Base-by-base conservation (phyloP, 1,140 invertebrate species). In the Drosophila grimshawi region DNA sequence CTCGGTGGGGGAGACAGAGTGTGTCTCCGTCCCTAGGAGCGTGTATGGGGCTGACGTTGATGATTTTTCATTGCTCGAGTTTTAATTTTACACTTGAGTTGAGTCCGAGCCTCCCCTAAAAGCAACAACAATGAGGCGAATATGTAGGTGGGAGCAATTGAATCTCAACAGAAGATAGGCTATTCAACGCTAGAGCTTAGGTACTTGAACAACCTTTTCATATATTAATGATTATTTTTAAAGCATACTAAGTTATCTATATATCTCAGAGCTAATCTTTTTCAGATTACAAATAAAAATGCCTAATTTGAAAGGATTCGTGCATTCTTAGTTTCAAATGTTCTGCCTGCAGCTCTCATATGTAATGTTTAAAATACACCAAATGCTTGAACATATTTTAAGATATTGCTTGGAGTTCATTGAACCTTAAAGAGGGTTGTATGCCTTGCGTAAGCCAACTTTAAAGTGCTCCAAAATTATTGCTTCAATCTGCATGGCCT, bases 51-150 rank as follows among this genome's bases (percentile, higher is more conserved):
- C 76, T 82, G 85, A 85, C 90, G 85, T 79, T 91, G 86, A 92
- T 91, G 90, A 91, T 91, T 90, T 92, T 91, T 92, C 86, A 92
- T 90, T 92, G 90, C 90, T 90, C 76, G 81, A 86, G 86, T 92
- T 92, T 92, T 92, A 92, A 92, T 92, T 92, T 92, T 88, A 91
- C 90, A 92, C 90, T 90, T 86, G 86, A 92, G 90, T 88, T 88
- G 90, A 88, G 76, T 35, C 61, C 71, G 65, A 65, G 65, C 71
- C 78, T 49, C 68, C 48, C 27, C 10, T 32, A 45, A 61, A 78
- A 39, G 11, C 48, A 33, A 46, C 46, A 67, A 30, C 59, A 73
- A 67, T 68, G 41, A 49, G 29, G 33, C 55, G 19, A 48, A 67
- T 59, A 33, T 72, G 32, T 48, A 64, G 32, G 11, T 71, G 61